Conservation (phyloP, 64 coral and sea anemone species). For the Platygyra sinensis region DNA sequence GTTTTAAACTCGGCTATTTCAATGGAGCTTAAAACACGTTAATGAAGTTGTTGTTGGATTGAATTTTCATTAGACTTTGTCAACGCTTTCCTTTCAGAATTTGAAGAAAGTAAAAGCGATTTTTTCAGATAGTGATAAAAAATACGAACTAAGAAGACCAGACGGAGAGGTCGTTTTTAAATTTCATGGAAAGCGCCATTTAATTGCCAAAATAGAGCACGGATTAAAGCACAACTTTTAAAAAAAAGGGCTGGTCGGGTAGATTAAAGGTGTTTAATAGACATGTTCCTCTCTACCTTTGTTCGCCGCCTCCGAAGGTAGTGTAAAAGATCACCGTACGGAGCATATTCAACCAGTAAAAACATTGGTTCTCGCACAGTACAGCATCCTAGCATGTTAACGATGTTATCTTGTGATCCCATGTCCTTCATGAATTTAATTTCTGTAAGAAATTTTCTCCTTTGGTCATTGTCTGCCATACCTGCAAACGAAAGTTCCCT, state of each 20-base stretch:
- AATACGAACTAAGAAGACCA: no score
- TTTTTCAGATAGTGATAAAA: no score
- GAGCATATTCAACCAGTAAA: conserved; percentile 76
- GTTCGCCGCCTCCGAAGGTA: conserved; percentile 72
- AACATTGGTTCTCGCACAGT: conserved; percentile 80
- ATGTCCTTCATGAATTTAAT: conserved; percentile 91
- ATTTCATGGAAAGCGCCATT: not conserved
- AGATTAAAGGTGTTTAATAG: not conserved
- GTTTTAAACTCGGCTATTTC: no score
- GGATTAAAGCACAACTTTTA: no score
- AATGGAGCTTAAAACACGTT: no score
- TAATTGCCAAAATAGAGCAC: no score
- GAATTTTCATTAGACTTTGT: no score
- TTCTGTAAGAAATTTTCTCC: conserved; percentile 75
- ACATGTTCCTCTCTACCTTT: conserved; percentile 42
- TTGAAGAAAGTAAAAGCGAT: no score
- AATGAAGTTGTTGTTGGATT: no score
- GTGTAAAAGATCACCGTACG: conserved; percentile 78
- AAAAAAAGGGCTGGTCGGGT: no score
- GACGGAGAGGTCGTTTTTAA: no score
- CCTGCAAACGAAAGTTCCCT: not conserved
- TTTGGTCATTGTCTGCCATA: conserved; percentile 61
- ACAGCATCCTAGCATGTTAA: conserved; percentile 91
- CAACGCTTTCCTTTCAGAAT: no score
- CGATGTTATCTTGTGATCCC: conserved; percentile 80